These are phyloP conservation scores for Ichneumoninae sp. DNA, from an alignment of 2,888 invertebrate species.

Conservation along the genomic window DNA sequence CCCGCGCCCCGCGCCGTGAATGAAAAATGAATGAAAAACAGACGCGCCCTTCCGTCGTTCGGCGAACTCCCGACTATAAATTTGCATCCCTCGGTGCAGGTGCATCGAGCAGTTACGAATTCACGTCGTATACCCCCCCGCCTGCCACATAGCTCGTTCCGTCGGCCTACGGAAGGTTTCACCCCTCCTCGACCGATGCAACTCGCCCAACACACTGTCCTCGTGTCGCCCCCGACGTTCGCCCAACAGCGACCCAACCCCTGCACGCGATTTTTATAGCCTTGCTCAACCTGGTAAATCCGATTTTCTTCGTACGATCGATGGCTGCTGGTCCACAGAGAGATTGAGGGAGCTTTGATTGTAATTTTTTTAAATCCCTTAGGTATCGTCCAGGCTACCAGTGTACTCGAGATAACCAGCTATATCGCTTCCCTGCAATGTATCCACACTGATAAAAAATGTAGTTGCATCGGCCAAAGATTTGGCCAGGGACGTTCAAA, in stretches of 20 bases:
- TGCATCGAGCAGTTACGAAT: conserved; percentile 60
- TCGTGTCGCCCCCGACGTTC: conserved; percentile 21
- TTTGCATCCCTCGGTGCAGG: conserved; percentile 63
- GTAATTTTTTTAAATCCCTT: conserved; percentile 29
- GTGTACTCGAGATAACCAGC: neutral
- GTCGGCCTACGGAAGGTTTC: conserved; percentile 25
- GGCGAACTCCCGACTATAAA: conserved; percentile 63
- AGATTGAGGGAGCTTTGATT: conserved; percentile 4
- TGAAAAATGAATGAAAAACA: conserved; percentile 70
- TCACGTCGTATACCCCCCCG: conserved; percentile 43
- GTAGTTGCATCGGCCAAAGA: too few relatives aligned
- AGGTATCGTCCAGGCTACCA: neutral
- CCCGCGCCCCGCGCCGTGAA: conserved; percentile 44
- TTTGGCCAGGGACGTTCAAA: too few relatives aligned
- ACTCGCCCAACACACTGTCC: conserved; percentile 13
- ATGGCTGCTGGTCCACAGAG: neutral
- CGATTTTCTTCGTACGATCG: conserved; percentile 27
- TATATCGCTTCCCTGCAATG: neutral
- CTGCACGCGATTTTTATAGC: conserved; percentile 33
- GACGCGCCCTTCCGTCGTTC: conserved; percentile 65
- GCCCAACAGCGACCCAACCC: conserved; percentile 1
- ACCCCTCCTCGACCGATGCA: neutral
- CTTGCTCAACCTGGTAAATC: conserved; percentile 31
- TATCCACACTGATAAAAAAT: neutral
- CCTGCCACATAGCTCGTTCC: conserved; percentile 27